Evolutionary conservation across 2,888 invertebrate genomes (phyloP), one percentile per base, ranked within the genome.

Genomic region (Macroteleia sp.): DNA sequence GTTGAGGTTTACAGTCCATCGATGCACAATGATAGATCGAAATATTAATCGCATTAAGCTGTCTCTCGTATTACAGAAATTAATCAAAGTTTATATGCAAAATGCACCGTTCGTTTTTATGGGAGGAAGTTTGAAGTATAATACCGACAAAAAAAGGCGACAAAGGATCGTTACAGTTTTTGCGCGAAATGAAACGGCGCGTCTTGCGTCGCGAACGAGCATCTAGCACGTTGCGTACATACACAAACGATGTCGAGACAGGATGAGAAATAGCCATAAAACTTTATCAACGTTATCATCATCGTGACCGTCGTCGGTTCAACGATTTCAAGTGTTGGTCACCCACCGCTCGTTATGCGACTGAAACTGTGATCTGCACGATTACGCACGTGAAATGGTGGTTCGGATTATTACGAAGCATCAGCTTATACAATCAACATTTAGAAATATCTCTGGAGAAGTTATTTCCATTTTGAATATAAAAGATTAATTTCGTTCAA

Each of bases 241-340:
- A 44, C 32, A 48, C 64, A 64, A 59, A 59, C 59, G 46, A 22
- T 28, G 42, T 81, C 80, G 82, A 81, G 84, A 87, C 86, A 86
- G 85, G 86, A 87, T 86, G 87, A 86, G 85, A 87, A 83, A 84
- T 83, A 84, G 77, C 84, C 85, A 86, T 86, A 87, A 87, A 86
- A 86, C 85, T 86, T 87, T 87, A 87, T 87, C 86, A 87, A 84
- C 85, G 86, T 86, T 87, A 69, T 69, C 85, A 86, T 82, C 83
- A 82, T 86, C 85, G 86, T 86, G 84, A 84, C 84, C 44, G 34
- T 46, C 84, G 86, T 82, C 83, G 82, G 85, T 85, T 84, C 85
- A 87, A 85, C 86, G 81, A 82, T 86, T 87, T 84, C 83, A 82
- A 80, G 80, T 77, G 83, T 80, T 82, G 83, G 85, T 83, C 85